These are phyloP conservation scores for Ophiothrix spiculata DNA, from an alignment of 35 echinoderm and acorn worm species.

Conservation along the genomic window DNA sequence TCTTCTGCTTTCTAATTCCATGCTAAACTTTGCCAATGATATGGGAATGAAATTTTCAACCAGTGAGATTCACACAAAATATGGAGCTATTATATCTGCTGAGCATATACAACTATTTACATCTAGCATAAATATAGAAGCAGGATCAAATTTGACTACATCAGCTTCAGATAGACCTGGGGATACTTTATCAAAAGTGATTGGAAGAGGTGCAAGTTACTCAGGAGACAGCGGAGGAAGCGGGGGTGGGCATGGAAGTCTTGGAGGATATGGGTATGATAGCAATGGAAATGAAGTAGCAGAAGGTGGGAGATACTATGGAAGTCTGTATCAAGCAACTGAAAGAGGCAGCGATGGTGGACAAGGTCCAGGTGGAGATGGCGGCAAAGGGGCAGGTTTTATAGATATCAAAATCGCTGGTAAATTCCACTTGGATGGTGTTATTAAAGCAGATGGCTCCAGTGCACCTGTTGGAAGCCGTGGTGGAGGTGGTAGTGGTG, in stretches of 20 bases:
- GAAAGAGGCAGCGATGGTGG: conserved; percentile 83
- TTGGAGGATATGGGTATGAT: conserved; percentile 55
- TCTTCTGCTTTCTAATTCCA: conserved; percentile 71
- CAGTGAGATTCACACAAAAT: conserved; percentile 64
- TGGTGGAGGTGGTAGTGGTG: conserved; percentile 79
- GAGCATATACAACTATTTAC: conserved; percentile 59
- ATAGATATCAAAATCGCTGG: conserved; percentile 46
- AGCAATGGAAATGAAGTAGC: neutral
- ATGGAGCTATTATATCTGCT: conserved; percentile 69
- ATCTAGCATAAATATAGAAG: conserved; percentile 63
- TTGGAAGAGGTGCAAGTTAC: conserved; percentile 25
- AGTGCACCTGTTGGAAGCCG: conserved; percentile 9
- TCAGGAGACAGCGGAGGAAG: conserved; percentile 48
- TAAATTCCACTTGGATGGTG: conserved; percentile 68
- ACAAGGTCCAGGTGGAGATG: neutral
- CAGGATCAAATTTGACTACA: conserved; percentile 59
- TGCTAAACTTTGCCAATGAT: conserved; percentile 53
- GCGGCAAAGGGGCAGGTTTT: conserved; percentile 59
- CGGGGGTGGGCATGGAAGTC: conserved; percentile 72
- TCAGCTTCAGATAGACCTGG: conserved; percentile 60
- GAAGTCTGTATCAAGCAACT: conserved; percentile 55
- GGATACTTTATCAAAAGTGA: conserved; percentile 41
- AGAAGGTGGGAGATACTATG: conserved; percentile 58
- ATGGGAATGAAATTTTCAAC: conserved; percentile 60
- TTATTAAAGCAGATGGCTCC: conserved; percentile 65